Evolutionary conservation across 2,113 vertebrate genomes (phyloP).

Genomic region (Syngnathus floridae): DNA sequence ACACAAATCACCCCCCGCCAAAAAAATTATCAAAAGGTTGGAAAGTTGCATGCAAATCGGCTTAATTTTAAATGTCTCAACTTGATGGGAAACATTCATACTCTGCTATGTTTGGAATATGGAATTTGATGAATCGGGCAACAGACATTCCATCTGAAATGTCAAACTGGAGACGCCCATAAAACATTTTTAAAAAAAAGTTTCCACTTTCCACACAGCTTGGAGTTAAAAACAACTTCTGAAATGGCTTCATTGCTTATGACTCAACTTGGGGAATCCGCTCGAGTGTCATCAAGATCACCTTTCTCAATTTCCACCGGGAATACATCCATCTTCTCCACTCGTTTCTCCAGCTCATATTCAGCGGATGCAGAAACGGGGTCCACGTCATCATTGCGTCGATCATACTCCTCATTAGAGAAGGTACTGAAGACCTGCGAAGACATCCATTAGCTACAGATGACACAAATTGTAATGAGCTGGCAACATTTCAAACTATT

Average conservation of each 20-base stretch:
- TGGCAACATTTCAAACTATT: background rate
- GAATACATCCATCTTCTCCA: conserved; percentile 94
- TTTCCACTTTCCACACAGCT: background rate
- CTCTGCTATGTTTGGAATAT: background rate
- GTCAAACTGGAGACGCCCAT: too few relatives aligned
- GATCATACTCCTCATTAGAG: conserved; percentile 88
- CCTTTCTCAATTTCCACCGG: conserved; percentile 91
- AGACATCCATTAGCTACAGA: conserved; percentile 3
- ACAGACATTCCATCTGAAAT: background rate
- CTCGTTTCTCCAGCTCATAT: conserved; percentile 88
- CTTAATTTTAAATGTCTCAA: background rate
- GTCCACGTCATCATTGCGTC: conserved; percentile 88
- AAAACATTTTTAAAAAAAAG: background rate
- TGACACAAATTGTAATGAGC: conserved; percentile 19
- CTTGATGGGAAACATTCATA: background rate
- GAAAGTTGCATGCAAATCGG: background rate
- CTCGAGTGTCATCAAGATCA: conserved; percentile 31
- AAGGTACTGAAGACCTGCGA: conserved; percentile 83
- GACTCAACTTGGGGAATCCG: background rate
- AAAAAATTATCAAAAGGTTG: background rate
- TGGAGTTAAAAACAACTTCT: background rate
- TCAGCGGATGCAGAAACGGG: conserved; percentile 88
- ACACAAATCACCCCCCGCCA: background rate
- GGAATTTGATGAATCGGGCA: background rate
- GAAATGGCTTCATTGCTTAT: background rate